Evolutionary conservation across 1,140 invertebrate genomes (phyloP), one percentile per base, ranked within the genome.

Genomic region (Amphibalanus amphitrite): DNA sequence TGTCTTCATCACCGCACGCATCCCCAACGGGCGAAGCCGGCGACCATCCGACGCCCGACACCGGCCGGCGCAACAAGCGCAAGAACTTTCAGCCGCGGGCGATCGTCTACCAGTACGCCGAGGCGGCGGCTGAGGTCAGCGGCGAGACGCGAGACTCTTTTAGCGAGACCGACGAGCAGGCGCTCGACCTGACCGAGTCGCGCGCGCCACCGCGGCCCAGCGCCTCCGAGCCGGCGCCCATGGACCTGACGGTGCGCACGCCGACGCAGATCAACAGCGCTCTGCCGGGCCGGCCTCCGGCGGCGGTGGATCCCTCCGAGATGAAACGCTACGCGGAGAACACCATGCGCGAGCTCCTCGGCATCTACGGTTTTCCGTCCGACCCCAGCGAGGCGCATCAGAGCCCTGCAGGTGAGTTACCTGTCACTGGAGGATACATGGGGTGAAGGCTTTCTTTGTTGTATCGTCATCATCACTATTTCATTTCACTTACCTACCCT

Each of bases 141-240:
- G 23, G 28, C 65, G 65, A 28, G 23, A 15, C 65, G 10, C 10
- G 10, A n/a, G n/a, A 26, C 65, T 67, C 65, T n/a, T 10, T 10
- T 26, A 67, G 65, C 28, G 65, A 26, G 28, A 0, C 65, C n/a
- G 65, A 67, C 26, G 65, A 67, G 26, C 26, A 26, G n/a, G 26
- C 65, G n/a, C 65, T 67, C 65, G 65, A 67, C 23, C 65, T 67
- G 26, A 67, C 65, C 65, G 65, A 67, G 23, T 26, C 64, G 64
- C 64, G 64, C 23, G 23, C 64, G 23, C 26, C 64, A 6, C 23
- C 65, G 65, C 26, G 28, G n/a, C 65, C 65, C 3, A 10, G 23
- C 8, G 65, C n/a, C 3, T 3, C 8, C 23, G 26, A 26, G 26
- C 6, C 65, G 65, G 65, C 65, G 6, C 65, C 65, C 17, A 67